Evolutionary conservation across 2,113 vertebrate species (phyloP), one percentile per base, ranked within the genome.

Genomic region (Sorex araneus): DNA sequence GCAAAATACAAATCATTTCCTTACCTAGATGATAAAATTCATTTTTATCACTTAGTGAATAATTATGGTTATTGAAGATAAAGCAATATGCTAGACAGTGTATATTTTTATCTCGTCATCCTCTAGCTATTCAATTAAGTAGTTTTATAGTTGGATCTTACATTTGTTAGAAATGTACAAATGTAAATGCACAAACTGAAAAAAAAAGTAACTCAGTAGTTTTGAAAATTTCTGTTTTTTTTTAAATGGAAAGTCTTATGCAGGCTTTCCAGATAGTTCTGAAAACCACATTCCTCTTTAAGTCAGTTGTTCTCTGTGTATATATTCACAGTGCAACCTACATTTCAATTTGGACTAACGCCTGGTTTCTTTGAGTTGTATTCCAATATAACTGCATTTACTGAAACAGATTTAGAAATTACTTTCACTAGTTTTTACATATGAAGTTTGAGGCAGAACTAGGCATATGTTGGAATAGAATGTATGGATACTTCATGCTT

Each of bases 311-410:
- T 90, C 67, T 21, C 9, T 60, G 13, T n/a, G 64, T 3, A 28
- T 73, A 84, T 45, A 25, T 77, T 79, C 25, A 85, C n/a, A 54
- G 13, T 30, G 2, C 63, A 84, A 88, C 25, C 45, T 91, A 50
- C 10, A 89, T 91, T 92, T 86, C 13, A 82, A 3, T 82, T 87
- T 92, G 47, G 3, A 79, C 54, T 93, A 64, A 87, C 77, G 23
- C 4, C 84, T 95, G 18, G 57, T 87, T 86, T 90, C 74, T 87
- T 73, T 82, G 21, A 76, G 28, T 74, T 45, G 25, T 75, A 90
- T 57, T 15, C 18, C 32, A 84, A 94, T 12, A 77, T 57, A 13
- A 71, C 19, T 90, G 40, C 1, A 86, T 82, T 90, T 70, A 54
- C 60, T 57, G n/a, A 80, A 71, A 34, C 8, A 66, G 28, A 63